A percentile compares a stretch with the other conserved stretches of the same genome.
Conservation (phyloP, 2,888 invertebrate genomes). For the Meghimatium bilineatum region DNA sequence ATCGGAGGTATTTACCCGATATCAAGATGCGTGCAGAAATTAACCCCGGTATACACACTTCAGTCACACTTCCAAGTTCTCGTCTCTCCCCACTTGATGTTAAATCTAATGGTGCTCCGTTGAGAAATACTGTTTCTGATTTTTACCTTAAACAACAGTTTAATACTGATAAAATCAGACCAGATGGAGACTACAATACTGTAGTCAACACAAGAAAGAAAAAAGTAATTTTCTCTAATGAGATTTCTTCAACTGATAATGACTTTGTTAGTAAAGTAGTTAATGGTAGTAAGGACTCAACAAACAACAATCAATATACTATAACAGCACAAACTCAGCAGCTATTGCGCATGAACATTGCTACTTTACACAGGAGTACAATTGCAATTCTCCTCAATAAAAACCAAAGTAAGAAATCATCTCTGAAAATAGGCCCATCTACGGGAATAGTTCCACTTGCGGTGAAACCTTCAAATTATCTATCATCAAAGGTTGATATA, state of each 20-base stretch:
- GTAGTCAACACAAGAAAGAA: not conserved
- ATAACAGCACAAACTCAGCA: not conserved
- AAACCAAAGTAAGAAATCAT: not conserved
- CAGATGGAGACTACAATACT: too few species aligned
- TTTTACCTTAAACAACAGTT: not conserved
- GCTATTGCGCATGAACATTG: not conserved
- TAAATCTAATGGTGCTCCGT: not conserved
- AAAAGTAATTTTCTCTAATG: not conserved
- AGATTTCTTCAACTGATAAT: not conserved
- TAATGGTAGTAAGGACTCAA: not conserved
- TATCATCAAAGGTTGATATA: not conserved
- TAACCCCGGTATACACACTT: not conserved
- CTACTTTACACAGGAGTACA: not conserved
- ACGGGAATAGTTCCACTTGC: not conserved
- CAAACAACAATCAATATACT: not conserved
- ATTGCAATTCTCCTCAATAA: not conserved
- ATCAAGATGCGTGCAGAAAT: not conserved
- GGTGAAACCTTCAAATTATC: not conserved
- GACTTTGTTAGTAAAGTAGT: not conserved
- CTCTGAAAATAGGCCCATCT: not conserved
- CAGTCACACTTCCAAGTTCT: not conserved
- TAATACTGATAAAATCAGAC: not conserved
- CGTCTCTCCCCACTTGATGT: not conserved
- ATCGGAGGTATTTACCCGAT: not conserved
- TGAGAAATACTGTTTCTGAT: not conserved